Evolutionary conservation across 2,888 invertebrate genomes (phyloP).

Genomic region (Protophormia terraenovae): DNA sequence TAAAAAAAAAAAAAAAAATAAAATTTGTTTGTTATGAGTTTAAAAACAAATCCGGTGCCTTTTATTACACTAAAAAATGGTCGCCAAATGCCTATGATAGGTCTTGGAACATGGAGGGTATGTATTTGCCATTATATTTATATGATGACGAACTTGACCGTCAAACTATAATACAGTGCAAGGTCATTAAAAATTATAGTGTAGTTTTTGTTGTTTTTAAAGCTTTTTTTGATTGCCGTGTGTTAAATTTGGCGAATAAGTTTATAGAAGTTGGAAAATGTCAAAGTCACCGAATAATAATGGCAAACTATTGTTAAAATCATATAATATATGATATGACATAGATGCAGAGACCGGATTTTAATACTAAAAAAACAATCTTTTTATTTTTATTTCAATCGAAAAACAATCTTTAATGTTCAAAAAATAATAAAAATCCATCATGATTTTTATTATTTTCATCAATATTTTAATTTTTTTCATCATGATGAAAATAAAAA

Average conservation of each 20-base stretch:
- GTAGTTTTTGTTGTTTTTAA: not conserved
- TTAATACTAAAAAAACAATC: too few species aligned
- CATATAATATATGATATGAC: too few species aligned
- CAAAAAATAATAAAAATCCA: too few species aligned
- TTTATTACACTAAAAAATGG: slow-evolving; percentile 85
- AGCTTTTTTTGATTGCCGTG: not conserved
- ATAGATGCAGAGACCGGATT: too few species aligned
- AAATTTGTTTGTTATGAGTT: slow-evolving; percentile 26
- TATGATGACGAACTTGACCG: slow-evolving; percentile 40
- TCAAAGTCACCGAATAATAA: too few species aligned
- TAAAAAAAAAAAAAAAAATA: slow-evolving; percentile 4
- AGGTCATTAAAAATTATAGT: slow-evolving; percentile 24
- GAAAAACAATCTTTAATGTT: too few species aligned
- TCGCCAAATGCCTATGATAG: slow-evolving; percentile 85
- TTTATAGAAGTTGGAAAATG: too few species aligned
- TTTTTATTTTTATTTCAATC: too few species aligned
- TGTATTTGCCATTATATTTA: slow-evolving; percentile 72
- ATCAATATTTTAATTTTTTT: too few species aligned
- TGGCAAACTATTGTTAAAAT: too few species aligned
- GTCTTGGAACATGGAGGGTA: slow-evolving; percentile 91
- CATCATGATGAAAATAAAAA: too few species aligned
- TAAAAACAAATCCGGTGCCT: slow-evolving; percentile 78
- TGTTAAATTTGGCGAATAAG: not conserved
- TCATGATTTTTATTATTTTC: too few species aligned
- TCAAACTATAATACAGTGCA: slow-evolving; percentile 4